These are phyloP conservation scores for Drosophila littoralis DNA, from an alignment of 1,140 invertebrate species.

Conservation along the genomic window DNA sequence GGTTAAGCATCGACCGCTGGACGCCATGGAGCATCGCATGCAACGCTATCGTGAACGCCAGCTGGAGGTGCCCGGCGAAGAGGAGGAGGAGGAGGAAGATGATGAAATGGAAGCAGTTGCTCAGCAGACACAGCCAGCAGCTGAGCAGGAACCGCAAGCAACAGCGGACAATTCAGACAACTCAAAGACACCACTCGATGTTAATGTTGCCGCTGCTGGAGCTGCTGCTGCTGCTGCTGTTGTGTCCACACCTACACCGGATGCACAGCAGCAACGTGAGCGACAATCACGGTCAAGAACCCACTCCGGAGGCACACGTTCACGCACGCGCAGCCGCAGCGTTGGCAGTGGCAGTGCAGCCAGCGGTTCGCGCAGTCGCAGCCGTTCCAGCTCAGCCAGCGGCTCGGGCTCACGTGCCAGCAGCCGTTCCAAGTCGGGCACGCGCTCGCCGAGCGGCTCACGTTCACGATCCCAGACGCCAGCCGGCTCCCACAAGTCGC, in stretches of 20 bases:
- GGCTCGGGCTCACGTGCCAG: conserved; percentile 70
- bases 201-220: conserved; percentile 58
- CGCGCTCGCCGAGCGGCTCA: conserved; percentile 82
- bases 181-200: conserved; percentile 68
- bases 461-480: conserved; percentile 51
- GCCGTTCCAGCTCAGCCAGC: conserved; percentile 79
- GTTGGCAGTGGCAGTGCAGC: conserved; percentile 39
- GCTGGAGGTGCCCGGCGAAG: conserved; percentile 93
- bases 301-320: conserved; percentile 51
- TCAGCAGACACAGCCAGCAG: conserved; percentile 84
- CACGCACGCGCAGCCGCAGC: conserved; percentile 66
- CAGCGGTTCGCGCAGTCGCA: conserved; percentile 51
- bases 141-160: conserved; percentile 14
- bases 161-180: conserved; percentile 59
- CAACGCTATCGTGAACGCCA: conserved; percentile 94
- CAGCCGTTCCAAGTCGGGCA: conserved; percentile 74
- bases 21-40: conserved; percentile 93
- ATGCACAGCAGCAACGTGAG: conserved; percentile 82
- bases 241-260: conserved; percentile 79
- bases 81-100: conserved; percentile 89
- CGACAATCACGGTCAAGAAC: conserved; percentile 77
- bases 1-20: conserved; percentile 95
- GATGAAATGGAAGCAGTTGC: conserved; percentile 90
- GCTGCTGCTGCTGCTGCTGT: conserved; percentile 71
- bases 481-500: conserved; percentile 59